phyloP scores from a whole-genome alignment of 2,797 vertebrate species.

The Pempheris klunzingeri region DNA sequence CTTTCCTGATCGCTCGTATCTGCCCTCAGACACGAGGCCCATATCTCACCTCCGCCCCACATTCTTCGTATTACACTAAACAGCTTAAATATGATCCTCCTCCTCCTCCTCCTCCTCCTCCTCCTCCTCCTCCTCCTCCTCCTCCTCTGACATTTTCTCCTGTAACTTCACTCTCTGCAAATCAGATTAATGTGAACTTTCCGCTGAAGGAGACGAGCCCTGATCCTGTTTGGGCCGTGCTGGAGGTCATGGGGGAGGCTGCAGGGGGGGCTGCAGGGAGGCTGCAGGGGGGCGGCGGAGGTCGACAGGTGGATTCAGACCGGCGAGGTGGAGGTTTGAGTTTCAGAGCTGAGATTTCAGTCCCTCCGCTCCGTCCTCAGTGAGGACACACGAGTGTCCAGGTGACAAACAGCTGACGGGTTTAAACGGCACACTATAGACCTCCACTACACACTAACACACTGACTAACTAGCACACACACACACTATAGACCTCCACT shows the following conservation, averaged over 20 bases:
- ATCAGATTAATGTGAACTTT: constrained; percentile 35
- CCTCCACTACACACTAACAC: too few species aligned
- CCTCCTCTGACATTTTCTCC: constrained; percentile 18
- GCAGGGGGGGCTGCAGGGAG: not conserved
- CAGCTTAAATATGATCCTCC: constrained; percentile 9
- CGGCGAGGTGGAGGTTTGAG: not conserved
- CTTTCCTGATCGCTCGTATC: not conserved
- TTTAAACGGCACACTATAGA: too few species aligned
- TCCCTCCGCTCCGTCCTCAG: not conserved
- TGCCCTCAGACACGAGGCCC: not conserved
- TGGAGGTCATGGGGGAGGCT: too few species aligned
- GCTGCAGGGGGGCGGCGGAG: not conserved
- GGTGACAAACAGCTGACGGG: too few species aligned
- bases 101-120: not conserved
- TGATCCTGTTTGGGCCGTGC: too few species aligned
- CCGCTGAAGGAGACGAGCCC: not conserved
- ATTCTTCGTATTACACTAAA: not conserved
- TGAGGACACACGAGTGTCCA: not conserved
- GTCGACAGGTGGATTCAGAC: constrained; percentile 5
- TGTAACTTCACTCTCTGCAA: constrained; percentile 7
- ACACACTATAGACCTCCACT: too few species aligned
- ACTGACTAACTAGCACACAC: too few species aligned
- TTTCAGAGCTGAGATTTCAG: not conserved
- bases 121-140: not conserved
- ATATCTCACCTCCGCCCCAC: not conserved